phyloP scores from a whole-genome alignment of 2,113 vertebrate species.

The Bagarius yarrelli region DNA sequence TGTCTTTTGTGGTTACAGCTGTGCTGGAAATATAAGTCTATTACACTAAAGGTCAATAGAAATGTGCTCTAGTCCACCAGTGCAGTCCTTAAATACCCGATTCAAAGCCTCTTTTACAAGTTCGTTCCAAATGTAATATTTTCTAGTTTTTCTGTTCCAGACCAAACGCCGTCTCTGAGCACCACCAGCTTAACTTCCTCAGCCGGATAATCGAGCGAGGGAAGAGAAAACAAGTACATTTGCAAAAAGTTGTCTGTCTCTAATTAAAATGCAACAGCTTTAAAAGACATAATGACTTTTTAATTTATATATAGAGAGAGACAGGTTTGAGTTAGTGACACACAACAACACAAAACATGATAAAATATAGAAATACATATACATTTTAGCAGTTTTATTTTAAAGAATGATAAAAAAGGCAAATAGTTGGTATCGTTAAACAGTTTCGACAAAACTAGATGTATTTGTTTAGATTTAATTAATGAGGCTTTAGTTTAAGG shows the following conservation, averaged over 20 bases:
- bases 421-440: neutral
- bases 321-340: no score
- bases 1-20: no score
- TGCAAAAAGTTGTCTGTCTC: conserved; percentile 10
- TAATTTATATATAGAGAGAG: neutral
- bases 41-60: conserved; percentile 9
- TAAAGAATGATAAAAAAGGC: no score
- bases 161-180: neutral
- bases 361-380: no score
- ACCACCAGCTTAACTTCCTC: conserved; percentile 15
- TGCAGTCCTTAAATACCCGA: neutral
- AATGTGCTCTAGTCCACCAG: no score
- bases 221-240: neutral
- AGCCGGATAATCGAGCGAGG: neutral
- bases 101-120: conserved; percentile 11
- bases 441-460: neutral
- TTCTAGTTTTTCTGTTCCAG: no score
- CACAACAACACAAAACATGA: neutral
- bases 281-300: conserved; percentile 22
- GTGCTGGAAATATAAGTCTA: conserved; percentile 2
- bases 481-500: no score
- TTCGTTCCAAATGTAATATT: no score
- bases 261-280: conserved; percentile 10
- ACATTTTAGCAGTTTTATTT: neutral
- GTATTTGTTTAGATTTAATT: neutral